phyloP scores from a whole-genome alignment of 2,113 vertebrate genomes.

The Tragulus kanchil region DNA sequence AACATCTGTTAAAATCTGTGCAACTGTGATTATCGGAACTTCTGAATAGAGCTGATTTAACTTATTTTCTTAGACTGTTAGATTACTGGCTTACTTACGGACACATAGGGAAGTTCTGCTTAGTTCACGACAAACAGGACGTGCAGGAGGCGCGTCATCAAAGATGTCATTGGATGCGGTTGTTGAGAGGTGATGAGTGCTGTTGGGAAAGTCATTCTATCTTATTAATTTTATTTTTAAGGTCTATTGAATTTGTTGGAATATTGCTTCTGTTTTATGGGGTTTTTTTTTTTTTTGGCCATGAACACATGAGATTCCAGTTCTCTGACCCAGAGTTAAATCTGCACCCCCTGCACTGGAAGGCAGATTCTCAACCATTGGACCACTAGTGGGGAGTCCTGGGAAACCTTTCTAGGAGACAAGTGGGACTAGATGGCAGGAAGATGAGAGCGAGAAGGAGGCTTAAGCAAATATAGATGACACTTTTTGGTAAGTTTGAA shows the following conservation, averaged over 20 bases:
- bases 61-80: conserved; percentile 27
- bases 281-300: neutral
- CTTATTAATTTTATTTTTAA: neutral
- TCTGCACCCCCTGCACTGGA: neutral
- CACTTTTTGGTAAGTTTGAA: neutral
- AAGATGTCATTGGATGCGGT: neutral
- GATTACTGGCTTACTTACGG: too few species aligned
- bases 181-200: neutral
- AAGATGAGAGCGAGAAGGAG: neutral
- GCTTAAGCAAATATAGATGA: neutral
- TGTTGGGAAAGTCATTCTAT: neutral
- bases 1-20: neutral
- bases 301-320: neutral
- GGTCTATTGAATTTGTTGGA: neutral
- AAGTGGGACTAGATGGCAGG: neutral
- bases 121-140: too few species aligned
- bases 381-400: neutral
- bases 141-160: neutral
- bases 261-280: neutral
- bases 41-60: neutral
- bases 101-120: too few species aligned
- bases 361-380: neutral
- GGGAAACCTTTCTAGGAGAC: neutral
- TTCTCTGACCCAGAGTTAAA: neutral
- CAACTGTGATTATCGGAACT: neutral